Base-by-base conservation (phyloP, 2,113 vertebrate genomes). In the Lasiurus borealis region DNA sequence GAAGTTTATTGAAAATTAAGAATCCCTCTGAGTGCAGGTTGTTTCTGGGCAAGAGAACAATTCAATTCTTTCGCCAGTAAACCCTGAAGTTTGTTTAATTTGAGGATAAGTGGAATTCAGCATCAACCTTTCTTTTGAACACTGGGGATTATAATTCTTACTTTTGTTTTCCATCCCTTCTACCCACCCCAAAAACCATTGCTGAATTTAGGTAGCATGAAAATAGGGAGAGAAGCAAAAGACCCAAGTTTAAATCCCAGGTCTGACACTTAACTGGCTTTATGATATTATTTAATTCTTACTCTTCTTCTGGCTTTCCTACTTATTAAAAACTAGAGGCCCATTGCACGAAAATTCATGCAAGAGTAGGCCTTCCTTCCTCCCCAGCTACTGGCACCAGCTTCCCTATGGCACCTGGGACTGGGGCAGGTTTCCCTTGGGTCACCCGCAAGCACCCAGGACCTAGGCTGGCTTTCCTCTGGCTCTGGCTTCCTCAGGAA, bases 221-320 rank as follows among this genome's bases (percentile, higher is more conserved):
- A 40, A 69, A 40, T 40, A 13, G 7, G 36, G 31, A 87, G 57
- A 94, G 36, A 93, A 71, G 66, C 8, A 62, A 68, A 86, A 66
- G 40, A 59, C 18, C 5, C 57, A 34, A 40, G 25, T 73, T 83
- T n/a, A 8, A 76, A 73, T 78, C 19, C 34, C 50, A 72, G 34
- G 36, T 83, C 31, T 83, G 52, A 78, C 31, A 40, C 31, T 52
- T 64, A 64, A 64, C 2, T 90, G 64, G 62, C 9, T 90, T 90
- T 76, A 71, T 57, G 25, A 54, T 34, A 48, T 36, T 71, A 40
- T 52, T 88, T 76, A 85, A 81, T 14, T 81, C 31, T 69, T 69
- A 11, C 57, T 15, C 31, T 83, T 95, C n/a, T 75, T 95, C 23
- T 90, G 71, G 48, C 31, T 76, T 80, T 44, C 71, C 29, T 90